phyloP scores from a whole-genome alignment of 2,797 vertebrate species.

The Myotis planiceps region DNA sequence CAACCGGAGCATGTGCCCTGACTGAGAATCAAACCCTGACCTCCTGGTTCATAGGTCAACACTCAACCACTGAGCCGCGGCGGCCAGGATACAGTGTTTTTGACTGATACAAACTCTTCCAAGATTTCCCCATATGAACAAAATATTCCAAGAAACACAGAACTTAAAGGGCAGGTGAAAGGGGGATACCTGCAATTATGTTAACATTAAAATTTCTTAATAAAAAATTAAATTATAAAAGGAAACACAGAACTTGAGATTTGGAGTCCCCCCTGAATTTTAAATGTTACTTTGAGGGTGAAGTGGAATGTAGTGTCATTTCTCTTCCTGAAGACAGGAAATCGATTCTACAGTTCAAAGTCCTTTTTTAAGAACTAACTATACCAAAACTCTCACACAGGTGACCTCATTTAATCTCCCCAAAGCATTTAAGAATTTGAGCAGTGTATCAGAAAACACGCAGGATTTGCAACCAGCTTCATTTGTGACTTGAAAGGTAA shows the following conservation, averaged over 20 bases:
- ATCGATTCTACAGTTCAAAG: neutral
- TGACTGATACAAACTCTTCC: neutral
- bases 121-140: neutral
- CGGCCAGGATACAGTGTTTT: neutral
- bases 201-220: neutral
- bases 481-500: neutral
- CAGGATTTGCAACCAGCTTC: neutral
- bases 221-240: neutral
- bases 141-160: neutral
- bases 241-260: neutral
- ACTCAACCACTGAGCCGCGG: no score
- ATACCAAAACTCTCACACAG: neutral
- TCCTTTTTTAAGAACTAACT: neutral
- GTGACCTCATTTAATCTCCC: neutral
- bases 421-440: neutral
- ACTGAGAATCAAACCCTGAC: no score
- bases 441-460: neutral
- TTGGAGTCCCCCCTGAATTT: neutral
- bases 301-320: neutral
- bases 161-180: neutral
- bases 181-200: neutral
- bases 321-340: slow-evolving; percentile 15
- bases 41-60: no score
- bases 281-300: neutral
- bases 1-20: no score